Percentiles rank a stretch among this genome's conserved stretches.
phyloP scores from a whole-genome alignment of 2,113 vertebrate genomes.

The Galemys pyrenaicus region DNA sequence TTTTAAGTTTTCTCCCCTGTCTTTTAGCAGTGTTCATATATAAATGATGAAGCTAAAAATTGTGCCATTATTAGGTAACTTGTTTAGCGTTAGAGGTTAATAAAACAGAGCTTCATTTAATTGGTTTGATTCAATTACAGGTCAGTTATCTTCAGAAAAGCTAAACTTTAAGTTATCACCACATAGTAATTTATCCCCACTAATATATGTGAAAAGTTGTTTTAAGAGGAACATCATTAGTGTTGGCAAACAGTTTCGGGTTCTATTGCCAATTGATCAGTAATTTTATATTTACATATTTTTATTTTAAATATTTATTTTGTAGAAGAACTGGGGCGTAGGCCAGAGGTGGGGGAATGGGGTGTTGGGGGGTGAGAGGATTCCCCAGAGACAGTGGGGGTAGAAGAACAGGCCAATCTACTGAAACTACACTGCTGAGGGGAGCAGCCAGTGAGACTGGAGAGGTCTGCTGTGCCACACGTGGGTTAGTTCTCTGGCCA shows the following conservation, averaged over 20 bases:
- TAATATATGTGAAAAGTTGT: background rate
- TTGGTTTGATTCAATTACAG: slow-evolving; percentile 2
- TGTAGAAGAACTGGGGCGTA: no score
- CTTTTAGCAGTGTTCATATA: background rate
- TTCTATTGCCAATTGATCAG: background rate
- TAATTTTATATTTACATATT: background rate
- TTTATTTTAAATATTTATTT: background rate
- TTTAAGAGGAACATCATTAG: background rate
- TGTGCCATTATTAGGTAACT: background rate
- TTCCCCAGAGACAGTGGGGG: no score
- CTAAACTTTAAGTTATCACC: background rate
- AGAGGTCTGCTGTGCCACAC: no score
- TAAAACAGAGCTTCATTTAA: slow-evolving; percentile 3
- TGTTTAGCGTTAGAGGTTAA: slow-evolving; percentile 18
- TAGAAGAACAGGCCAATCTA: no score
- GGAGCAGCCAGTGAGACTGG: no score
- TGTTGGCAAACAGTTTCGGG: background rate
- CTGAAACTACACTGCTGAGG: no score
- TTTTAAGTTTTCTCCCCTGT: background rate
- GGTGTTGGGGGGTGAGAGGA: no score
- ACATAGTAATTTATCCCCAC: no score
- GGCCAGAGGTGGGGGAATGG: no score
- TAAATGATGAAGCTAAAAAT: slow-evolving; percentile 36
- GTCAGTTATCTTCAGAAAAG: background rate
- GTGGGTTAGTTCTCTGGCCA: no score